Base-by-base conservation (phyloP, 2,113 vertebrate genomes). In the Sceloporus tristichus region DNA sequence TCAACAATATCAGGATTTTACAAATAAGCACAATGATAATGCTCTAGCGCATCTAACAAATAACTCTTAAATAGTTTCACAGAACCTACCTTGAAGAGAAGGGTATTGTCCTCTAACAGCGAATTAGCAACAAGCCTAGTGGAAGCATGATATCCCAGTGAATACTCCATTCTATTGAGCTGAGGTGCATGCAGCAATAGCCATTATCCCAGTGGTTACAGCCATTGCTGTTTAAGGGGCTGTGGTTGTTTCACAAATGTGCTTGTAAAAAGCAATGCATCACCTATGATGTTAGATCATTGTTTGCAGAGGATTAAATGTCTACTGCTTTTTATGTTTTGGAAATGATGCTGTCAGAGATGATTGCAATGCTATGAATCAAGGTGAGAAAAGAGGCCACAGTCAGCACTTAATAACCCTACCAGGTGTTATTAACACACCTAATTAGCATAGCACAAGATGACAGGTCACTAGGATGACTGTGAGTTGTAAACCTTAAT, bases 301-400 rank as follows among this genome's bases (percentile, higher is more conserved):
- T 84, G 54, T 68, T 68, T 76, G 76, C 18, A 76, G 90, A 89
- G 1, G 2, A 23, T 75, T 68, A 90, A 86, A 25, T 78, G 87
- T 87, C 88, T 93, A 87, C 76, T 18, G 19, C 75, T 85, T 82
- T 38, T 75, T 77, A 85, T 87, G 19, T 71, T 93, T 83, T 71
- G 68, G 74, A 88, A n/a, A 87, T 85, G 77, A 79, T 81, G 53
- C 85, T 82, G 75, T 80, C 85, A 91, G 82, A 53, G 4, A 0
- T 68, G 76, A 90, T 90, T 79, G 87, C 88, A 87, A 92, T 89
- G 89, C 79, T 73, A 0, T 94, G 94, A 95, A 84, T 79, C 74
- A 91, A 86, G 90, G 13, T 56, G 74, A 16, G 71, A 71, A 86
- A 88, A 87, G 88, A 48, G 42, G 74, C 79, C 27, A 82, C 7